Evolutionary conservation across 2,113 vertebrate genomes (phyloP).

Genomic region (Carlito syrichta): DNA sequence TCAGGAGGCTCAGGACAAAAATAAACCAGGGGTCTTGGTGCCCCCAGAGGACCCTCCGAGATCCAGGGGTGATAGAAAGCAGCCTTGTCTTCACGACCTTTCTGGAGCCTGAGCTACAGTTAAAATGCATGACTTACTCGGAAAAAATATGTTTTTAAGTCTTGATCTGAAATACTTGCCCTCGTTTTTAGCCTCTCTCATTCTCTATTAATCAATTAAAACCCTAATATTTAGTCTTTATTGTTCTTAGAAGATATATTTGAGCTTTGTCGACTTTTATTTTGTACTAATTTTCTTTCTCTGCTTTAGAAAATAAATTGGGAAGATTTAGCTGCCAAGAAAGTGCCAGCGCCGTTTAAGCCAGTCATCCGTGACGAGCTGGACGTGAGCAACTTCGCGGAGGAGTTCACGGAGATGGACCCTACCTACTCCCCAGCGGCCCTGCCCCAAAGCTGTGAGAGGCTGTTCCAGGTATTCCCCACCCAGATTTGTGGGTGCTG

Average conservation of each 20-base stretch:
- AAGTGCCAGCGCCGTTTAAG: conserved; percentile 93
- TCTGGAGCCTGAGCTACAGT: too few species aligned
- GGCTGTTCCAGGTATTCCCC: conserved; percentile 92
- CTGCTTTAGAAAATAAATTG: conserved; percentile 93
- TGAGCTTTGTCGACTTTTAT: not conserved
- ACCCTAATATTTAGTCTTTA: not conserved
- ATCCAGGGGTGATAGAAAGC: not conserved
- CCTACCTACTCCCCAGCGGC: conserved; percentile 97
- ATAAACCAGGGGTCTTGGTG: not conserved
- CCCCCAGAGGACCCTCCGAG: not conserved
- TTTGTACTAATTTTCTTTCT: conserved; percentile 57
- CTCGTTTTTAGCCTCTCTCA: not conserved
- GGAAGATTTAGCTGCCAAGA: conserved; percentile 96
- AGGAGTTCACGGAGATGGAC: conserved; percentile 99
- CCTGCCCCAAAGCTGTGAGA: conserved; percentile 94
- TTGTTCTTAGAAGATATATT: not conserved
- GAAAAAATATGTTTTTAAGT: not conserved
- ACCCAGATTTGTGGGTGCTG: accelerated
- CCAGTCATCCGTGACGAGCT: conserved; percentile 96
- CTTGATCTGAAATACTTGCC: not conserved
- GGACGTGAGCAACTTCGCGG: conserved; percentile 98
- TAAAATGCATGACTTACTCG: not conserved
- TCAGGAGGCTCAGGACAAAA: not conserved
- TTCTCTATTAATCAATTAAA: not conserved
- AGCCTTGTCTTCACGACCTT: too few species aligned